Evolutionary conservation across 2,888 invertebrate genomes (phyloP), one percentile per base, ranked within the genome.

Genomic region (Synanthedon vespiformis): DNA sequence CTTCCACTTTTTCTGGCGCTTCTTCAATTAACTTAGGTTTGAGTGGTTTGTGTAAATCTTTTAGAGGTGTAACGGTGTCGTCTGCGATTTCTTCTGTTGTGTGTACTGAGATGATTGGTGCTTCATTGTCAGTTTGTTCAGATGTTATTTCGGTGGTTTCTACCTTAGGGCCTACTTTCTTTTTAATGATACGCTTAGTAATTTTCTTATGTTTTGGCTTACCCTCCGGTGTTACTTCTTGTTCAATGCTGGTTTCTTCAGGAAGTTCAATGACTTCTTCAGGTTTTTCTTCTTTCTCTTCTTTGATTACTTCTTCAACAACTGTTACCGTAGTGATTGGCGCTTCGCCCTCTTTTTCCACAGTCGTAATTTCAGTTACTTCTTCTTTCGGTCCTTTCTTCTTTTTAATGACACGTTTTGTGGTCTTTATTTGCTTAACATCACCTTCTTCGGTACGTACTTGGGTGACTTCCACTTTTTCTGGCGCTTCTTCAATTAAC

Each of bases 301-400:
- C 74, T 58, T 34, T 72, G 67, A 58, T 63, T 58, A 65, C 83
- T 67, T 60, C 75, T 65, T 66, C 82, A 60, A 51, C 73, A 57
- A 65, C 59, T 0, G 59, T 54, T 0, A 81, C 70, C 0, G 73
- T 77, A 0, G 74, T 77, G 1, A 74, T 61, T 0, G 80, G 76
- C 1, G 60, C 62, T 51, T 80, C 73, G 16, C 74, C 77, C 2
- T 82, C 78, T 52, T 77, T 74, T 55, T 84, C 72, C 13, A 81
- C 67, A 5, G 87, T 88, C 2, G 79, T 71, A n/a, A 81, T 81
- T 63, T 82, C 83, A 1, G 89, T 86, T 10, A 82, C 68, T 59
- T 87, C 86, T 56, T 79, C 67, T 51, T 85, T 83, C 0, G 67
- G 65, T 1, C 80, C 88, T 51, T 74, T 78, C 54, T 68, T 74